Evolutionary conservation across 2,113 vertebrate species (phyloP), one percentile per base, ranked within the genome.

Genomic region (Heteronetta atricapilla): DNA sequence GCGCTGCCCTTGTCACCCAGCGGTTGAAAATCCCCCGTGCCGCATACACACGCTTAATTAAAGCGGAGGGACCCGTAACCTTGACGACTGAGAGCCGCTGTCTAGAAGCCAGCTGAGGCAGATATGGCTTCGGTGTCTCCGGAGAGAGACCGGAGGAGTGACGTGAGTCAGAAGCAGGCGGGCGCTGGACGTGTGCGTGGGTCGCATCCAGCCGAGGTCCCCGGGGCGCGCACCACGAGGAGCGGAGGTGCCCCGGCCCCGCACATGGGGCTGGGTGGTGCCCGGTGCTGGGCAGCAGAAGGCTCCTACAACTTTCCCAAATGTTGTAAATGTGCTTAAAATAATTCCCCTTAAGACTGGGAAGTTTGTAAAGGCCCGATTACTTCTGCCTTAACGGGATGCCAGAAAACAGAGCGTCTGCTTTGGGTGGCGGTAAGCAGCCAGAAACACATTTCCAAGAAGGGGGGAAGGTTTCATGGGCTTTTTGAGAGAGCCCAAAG

Each of bases 111-210:
- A 78, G 87, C 78, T 77, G 88, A 85, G 93, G 31, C 56, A 46
- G 40, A 70, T 79, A n/a, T 26, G 3, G 1, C 44, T 75, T 75
- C 8, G 2, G 36, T 0, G 0, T 75, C 89, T 84, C 85, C 64
- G 46, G 73, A 88, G 88, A 56, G 40, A 81, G 42, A 75, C 21
- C 60, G n/a, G 78, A 76, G 60, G 50, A 52, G 69, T 79, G 68
- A 29, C 8, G 4, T 17, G 64, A 93, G 55, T n/a, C 76, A 87
- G 55, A 60, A 88, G 26, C 76, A 56, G 10, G 40, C 52, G 11
- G 58, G 55, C 11, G 0, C 2, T 11, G 8, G 53, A 53, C 5
- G 1, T 0, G 2, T 11, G 0, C 20, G 64, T 83, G 5, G 40
- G 55, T 76, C 28, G 16, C 68, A 73, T 64, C 19, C 82, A 53